phyloP scores from a whole-genome alignment of 2,113 vertebrate genomes.

The Chionomys nivalis region DNA sequence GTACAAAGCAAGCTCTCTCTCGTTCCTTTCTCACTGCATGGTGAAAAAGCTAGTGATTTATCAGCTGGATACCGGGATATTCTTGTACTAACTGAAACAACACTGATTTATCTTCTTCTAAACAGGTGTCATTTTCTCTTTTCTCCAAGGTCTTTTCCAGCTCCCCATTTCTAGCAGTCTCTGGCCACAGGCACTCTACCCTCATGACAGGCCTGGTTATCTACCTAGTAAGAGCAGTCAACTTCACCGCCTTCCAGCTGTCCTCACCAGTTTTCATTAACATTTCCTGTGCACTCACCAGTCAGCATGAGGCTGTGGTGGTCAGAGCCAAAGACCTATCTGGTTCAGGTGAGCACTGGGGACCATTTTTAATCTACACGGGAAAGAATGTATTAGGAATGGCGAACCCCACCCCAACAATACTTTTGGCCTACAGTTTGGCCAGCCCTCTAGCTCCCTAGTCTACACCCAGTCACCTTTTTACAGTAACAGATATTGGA shows the following conservation, averaged over 20 bases:
- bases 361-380: background rate
- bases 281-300: conserved; percentile 81
- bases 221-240: conserved; percentile 65
- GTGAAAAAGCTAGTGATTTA: background rate
- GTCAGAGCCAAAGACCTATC: conserved; percentile 63
- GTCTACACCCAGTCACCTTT: background rate
- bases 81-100: background rate
- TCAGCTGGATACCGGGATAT: background rate
- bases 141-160: conserved; percentile 75
- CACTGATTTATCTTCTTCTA: background rate
- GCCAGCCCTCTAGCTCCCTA: background rate
- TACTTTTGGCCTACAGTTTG: too few species aligned
- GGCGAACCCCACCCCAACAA: too few species aligned
- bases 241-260: conserved; percentile 80
- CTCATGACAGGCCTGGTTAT: conserved; percentile 65
- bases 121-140: background rate
- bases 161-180: conserved; percentile 67
- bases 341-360: conserved; percentile 65
- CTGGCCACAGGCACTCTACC: background rate
- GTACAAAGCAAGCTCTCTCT: background rate
- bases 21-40: conserved; percentile 4
- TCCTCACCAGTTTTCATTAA: conserved; percentile 76
- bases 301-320: conserved; percentile 70
- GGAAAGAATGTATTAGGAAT: background rate
- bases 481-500: background rate